Base-by-base conservation (phyloP, 2,888 invertebrate genomes). In the Nemurella pictetii region DNA sequence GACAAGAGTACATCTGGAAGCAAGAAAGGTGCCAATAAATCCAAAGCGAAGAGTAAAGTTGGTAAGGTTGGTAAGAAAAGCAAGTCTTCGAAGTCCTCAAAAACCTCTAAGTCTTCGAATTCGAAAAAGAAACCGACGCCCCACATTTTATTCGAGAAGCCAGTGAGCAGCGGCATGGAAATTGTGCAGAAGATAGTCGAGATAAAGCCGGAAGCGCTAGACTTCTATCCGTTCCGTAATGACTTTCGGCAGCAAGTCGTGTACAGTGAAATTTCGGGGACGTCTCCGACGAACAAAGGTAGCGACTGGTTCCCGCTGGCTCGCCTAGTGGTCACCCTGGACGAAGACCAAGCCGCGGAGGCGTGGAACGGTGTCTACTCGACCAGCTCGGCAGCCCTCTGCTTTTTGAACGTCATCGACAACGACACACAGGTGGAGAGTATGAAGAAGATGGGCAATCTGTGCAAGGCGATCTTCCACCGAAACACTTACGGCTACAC, bases 361-460 rank as follows among this genome's bases (percentile, higher is more conserved):
- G 55, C n/a, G 1, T 80, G 85, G 15, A 87, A 87, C 0, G 84
- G 55, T 1, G 29, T 89, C 0, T 86, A 88, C 85, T 81, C 89
- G 3, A 86, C 88, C 30, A 80, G 87, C 0, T 83, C 87, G 78
- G 29, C 89, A 2, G 85, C 87, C 1, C 87, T 84, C 55, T 87
- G 87, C 78, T 84, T 85, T 0, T 72, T 89, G 0, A 86, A 88
- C 4, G 87, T 88, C 0, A 88, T 89, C 32, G 87, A 88, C 73
- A 89, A 89, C 26, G 87, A 88, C n/a, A 87, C 86, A 0, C 85
- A 84, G 0, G 81, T 25, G 1, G 89, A 89, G 73, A 84, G 88
- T 27, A 7, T 84, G 0, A 87, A 87, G 12, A n/a, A n/a, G n/a
- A n/a, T n/a, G n/a, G n/a, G n/a, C n/a, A n/a, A n/a, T n/a, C n/a